Evolutionary conservation across 1,140 invertebrate species (phyloP), one percentile per base, ranked within the genome.

Genomic region (Drosophila bifasciata): DNA sequence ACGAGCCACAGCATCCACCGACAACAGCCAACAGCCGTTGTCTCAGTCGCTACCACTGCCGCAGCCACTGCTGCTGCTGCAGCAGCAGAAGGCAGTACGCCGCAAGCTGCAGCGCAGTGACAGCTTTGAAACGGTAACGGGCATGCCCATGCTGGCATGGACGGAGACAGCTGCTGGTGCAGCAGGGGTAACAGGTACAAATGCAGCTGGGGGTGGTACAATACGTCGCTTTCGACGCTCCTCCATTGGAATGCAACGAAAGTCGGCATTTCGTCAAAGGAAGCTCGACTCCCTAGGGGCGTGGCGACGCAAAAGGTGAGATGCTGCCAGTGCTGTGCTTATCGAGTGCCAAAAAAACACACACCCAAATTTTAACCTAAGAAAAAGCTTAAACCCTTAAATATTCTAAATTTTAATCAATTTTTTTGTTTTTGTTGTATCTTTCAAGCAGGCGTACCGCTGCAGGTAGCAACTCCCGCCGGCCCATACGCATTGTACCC

Each of bases 401-500:
- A n/a, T n/a, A n/a, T n/a, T n/a, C n/a, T n/a, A n/a, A 13, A 36
- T 36, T 11, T 36, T 4, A 13, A 36, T 19, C 21, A 19, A 19
- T 52, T 15, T 25, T 8, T 39, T 3, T 32, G 21, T 53, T 5
- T n/a, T n/a, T n/a, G n/a, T n/a, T 32, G 2, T 36, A 9, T 16
- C 66, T 80, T 88, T 59, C 21, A 56, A 70, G 28, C 92, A 94
- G 94, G 92, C 93, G 92, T 83, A 91, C 72, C 84, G 91, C 79
- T 62, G 90, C 69, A 81, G 92, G 71, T 40, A 90, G 72, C 80
- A 90, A 66, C 90, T 92, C 62, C 91, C 93, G 88, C 40, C 93
- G 95, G 40, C 93, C 94, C 43, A 93, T 95, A 28, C 93, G 96
- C 59, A 95, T 95, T 50, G 96, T 96, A 11, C 96, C 96, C 6